Base-by-base conservation (phyloP, 1,140 invertebrate genomes). In the Achatina immaculata region DNA sequence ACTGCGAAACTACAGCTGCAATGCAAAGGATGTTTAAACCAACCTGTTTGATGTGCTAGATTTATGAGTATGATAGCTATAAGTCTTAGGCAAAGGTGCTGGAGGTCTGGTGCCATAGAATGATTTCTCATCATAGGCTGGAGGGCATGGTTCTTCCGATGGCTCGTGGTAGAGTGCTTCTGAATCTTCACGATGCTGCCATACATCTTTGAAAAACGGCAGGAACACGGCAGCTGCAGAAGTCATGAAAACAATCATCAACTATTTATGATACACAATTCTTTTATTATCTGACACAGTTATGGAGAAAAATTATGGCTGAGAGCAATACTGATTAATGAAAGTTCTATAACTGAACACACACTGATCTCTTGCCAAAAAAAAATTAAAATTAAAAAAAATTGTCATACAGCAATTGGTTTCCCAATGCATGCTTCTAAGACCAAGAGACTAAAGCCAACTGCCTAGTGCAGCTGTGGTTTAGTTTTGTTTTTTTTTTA, bases 111-210 rank as follows among this genome's bases (percentile, higher is more conserved):
- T 76, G 72, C 97, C 96, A 93, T 97, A 94, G 87, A 80, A 82
- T 28, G 71, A 51, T 21, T 84, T 84, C 28, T 83, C 75, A 48
- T 86, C 86, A 69, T 88, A 87, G 0, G 85, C 85, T 51, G 88
- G 88, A n/a, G 86, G 87, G 58, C 84, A 84, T 9, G 84, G 85
- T 62, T 87, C 88, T 55, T 81, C 81, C 28, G 76, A 36, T 0
- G 82, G 80, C 31, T 82, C 83, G 51, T 83, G 84, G 76, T 82
- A 86, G 0, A 84, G 81, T 19, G 96, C 95, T 89, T 98, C 97
- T 78, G 98, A 97, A 92, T 98, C 96, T 45, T 96, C 96, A 86
- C 98, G 98, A 86, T 96, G 96, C 86, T 98, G 96, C 96, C 96
- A 98, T 24, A 86, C 87, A 51, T 87, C 96, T 90, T 97, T 96